Conservation (phyloP, 2,797 vertebrate species). For the Chloroceryle amazona region DNA sequence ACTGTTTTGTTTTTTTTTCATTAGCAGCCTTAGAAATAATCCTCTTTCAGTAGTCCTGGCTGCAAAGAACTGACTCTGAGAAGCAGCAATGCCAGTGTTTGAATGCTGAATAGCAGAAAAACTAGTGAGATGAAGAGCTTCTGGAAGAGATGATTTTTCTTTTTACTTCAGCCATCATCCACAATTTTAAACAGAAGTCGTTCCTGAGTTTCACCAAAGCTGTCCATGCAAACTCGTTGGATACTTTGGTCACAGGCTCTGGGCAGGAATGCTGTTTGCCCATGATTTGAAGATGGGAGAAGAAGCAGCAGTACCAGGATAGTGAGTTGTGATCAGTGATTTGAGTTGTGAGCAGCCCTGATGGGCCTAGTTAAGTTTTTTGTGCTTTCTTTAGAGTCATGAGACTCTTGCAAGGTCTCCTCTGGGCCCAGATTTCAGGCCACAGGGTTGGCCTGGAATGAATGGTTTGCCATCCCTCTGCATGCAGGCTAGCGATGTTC, state of each 20-base stretch:
- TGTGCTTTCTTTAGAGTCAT: background rate
- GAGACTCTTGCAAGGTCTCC: background rate
- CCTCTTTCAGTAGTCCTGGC: background rate
- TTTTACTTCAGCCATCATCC: background rate
- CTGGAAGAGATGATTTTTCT: background rate
- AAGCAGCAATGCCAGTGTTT: background rate
- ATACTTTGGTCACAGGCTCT: background rate
- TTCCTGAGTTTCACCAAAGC: background rate
- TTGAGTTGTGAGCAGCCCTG: background rate
- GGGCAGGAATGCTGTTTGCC: background rate
- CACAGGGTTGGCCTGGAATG: background rate
- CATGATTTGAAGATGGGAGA: background rate
- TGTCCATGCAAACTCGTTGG: background rate
- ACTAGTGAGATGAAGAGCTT: background rate
- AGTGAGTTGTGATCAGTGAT: background rate
- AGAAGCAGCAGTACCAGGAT: background rate
- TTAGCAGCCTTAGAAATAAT: background rate
- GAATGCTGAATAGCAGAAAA: background rate
- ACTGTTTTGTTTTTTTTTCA: background rate
- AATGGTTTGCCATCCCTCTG: background rate
- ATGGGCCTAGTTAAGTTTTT: background rate
- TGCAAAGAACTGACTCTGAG: background rate
- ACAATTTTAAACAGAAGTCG: background rate
- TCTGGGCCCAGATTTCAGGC: background rate
- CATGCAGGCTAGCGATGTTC: background rate